Evolutionary conservation across 2,797 vertebrate species (phyloP).

Genomic region (Anableps anableps): DNA sequence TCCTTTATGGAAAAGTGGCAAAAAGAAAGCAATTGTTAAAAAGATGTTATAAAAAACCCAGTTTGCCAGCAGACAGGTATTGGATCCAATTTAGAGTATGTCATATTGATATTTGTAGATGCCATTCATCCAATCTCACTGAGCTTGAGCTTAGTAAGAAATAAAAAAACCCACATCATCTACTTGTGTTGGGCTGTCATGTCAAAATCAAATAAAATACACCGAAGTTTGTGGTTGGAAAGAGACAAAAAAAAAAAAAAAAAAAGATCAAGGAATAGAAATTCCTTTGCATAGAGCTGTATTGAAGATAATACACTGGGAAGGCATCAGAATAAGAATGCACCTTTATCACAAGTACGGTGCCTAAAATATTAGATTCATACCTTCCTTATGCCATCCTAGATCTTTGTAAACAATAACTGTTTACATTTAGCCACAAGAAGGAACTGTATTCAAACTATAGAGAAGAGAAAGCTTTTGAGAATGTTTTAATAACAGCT

Average conservation of each 20-base stretch:
- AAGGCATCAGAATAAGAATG: too few relatives aligned
- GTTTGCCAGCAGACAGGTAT: not conserved
- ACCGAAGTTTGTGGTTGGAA: not conserved
- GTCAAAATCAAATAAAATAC: not conserved
- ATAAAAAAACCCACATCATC: not conserved
- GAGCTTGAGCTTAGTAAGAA: not conserved
- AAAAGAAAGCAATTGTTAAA: not conserved
- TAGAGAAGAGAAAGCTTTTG: not conserved
- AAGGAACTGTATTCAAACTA: not conserved
- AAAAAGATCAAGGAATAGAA: not conserved
- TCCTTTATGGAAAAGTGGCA: not conserved
- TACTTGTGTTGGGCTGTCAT: not conserved
- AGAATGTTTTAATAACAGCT: not conserved
- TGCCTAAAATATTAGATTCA: not conserved
- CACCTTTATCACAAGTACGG: not conserved
- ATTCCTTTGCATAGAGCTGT: not conserved
- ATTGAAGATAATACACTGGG: not conserved
- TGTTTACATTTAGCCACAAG: not conserved
- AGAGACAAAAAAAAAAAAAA: too few relatives aligned
- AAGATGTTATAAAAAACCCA: not conserved
- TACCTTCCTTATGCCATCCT: not conserved
- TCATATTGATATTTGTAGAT: not conserved
- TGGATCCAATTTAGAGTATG: not conserved
- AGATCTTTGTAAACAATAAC: not conserved
- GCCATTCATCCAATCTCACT: not conserved